Base-by-base conservation (phyloP, 2,888 invertebrate species). In the Steinernema carpocapsae region DNA sequence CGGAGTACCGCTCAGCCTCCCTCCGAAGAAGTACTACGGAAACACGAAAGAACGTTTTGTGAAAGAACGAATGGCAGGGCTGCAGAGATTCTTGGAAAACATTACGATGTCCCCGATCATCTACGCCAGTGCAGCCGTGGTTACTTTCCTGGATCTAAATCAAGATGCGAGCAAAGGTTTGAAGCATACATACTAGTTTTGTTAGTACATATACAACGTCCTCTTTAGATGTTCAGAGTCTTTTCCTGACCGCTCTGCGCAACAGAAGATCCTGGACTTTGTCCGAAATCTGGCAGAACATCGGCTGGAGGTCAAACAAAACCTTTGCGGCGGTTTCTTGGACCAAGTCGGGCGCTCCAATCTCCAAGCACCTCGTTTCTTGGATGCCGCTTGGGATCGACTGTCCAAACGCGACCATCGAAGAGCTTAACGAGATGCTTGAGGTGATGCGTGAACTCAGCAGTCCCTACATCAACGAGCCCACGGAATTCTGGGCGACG, bases 331-430 rank as follows among this genome's bases (percentile, higher is more conserved):
- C 43, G 14, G 59, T 78, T 12, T n/a, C 24, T 59, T 70, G 17
- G 46, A 46, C 12, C 17, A 64, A 17, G 7, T 22, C 32, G 2
- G 6, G 22, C 19, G 7, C n/a, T 12, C 37, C 10, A 10, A 43
- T 42, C 17, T 14, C 70, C 12, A 42, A 26, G 37, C 76, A 46
- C 51, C 29, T 80, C 17, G 46, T 78, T 22, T 73, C 78, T 19
- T 78, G 79, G 76, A 79, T 80, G 73, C 56, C 79, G 14, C 74
- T 59, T 43, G 78, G 78, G 22, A 71, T 72, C 7, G 80, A 79
- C 43, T 32, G 22, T 26, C 51, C 19, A 12, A 24, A 52, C 32
- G 71, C 75, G 19, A 24, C 22, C 26, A 48, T 37, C 64, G 64
- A 64, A 1, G 64, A 71, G 19, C 37, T 74, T 17, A 48, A 37